Base-by-base conservation (phyloP, 2,888 invertebrate species). In the Camptogramma bilineatum region DNA sequence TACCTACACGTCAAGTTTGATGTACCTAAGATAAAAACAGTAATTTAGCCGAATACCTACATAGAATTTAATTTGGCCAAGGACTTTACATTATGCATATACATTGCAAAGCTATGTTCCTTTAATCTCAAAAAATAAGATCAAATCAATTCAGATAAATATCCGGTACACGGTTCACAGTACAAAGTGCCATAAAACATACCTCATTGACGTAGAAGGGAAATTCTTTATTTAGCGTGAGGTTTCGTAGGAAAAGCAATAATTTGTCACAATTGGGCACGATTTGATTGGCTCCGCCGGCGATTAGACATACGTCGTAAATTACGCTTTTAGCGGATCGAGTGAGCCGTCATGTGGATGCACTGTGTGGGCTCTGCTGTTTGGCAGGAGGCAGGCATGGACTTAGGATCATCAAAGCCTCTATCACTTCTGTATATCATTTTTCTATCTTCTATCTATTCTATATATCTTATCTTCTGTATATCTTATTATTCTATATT, bases 231-330 rank as follows among this genome's bases (percentile, higher is more conserved):
- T 88, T 87, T 88, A 88, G 86, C 86, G 76, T 85, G 83, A 86
- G 85, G 88, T 90, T 91, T 92, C 90, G 85, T 88, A 88, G 90
- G 90, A 92, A 91, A 92, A 91, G 91, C 90, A 87, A 89, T 93
- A 91, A 92, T 91, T 87, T 90, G 91, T 91, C 90, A 90, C 91
- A 91, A 91, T 92, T 91, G 92, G 90, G 89, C 82, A 82, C 91
- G 90, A 92, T 93, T 92, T 90, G 91, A 91, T 91, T 85, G 89
- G 91, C 87, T 89, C 86, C 83, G 89, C 82, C 83, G 84, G 81
- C 90, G 88, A 92, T 92, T 92, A 87, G 91, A 86, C 91, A 92
- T 91, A 91, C 87, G 80, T 91, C 91, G 85, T 92, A 92, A 92
- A 92, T 92, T 88, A 89, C 81, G 75, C 74, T 78, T 77, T 81